These are phyloP conservation scores for Ginglymostoma cirratum DNA, from an alignment of 2,113 vertebrate genomes.

Conservation along the genomic window DNA sequence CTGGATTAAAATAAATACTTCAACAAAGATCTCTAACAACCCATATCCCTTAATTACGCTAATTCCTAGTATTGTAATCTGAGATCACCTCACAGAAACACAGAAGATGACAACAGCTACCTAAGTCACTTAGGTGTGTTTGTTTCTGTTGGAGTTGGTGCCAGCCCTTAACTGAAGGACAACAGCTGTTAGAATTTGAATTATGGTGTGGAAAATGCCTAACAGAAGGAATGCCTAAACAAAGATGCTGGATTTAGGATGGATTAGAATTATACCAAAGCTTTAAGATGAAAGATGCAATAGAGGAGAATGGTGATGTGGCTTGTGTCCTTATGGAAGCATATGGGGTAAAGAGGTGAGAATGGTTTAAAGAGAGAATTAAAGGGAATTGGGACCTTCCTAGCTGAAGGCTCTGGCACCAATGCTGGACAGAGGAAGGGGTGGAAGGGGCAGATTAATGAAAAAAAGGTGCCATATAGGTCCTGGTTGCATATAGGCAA, in stretches of 20 bases:
- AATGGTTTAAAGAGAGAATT: neutral
- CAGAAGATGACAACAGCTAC: neutral
- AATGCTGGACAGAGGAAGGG: neutral
- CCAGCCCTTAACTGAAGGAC: neutral
- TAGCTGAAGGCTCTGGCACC: neutral
- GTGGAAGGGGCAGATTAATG: neutral
- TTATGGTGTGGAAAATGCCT: neutral
- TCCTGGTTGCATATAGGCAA: neutral
- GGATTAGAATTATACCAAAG: too few relatives aligned
- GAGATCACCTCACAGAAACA: neutral
- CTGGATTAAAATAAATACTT: neutral
- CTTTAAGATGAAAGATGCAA: too few relatives aligned
- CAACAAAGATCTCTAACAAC: neutral
- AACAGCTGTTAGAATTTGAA: neutral
- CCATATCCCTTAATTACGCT: too few relatives aligned
- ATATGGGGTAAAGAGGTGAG: neutral
- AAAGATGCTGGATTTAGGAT: neutral
- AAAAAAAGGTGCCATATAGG: neutral
- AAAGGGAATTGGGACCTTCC: neutral
- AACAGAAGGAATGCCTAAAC: neutral
- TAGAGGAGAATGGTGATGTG: too few relatives aligned
- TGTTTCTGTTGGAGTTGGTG: neutral
- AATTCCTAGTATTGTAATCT: neutral
- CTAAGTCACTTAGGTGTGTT: neutral
- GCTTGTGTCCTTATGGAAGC: neutral